Base-by-base conservation (phyloP, 2,797 vertebrate genomes). In the Eidolon dupreanum region DNA sequence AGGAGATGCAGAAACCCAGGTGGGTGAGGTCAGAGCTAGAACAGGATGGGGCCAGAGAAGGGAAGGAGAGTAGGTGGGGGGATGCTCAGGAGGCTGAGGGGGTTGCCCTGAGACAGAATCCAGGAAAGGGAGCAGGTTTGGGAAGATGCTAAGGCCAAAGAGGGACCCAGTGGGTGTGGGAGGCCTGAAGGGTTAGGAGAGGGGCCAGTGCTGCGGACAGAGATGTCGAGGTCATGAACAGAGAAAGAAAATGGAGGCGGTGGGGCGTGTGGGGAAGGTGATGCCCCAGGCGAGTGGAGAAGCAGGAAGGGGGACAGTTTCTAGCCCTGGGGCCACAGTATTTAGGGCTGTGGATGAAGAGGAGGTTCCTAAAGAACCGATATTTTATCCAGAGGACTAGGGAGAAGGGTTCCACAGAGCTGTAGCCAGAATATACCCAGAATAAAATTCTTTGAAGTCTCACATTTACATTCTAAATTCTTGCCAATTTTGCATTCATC, bases 361-460 rank as follows among this genome's bases (percentile, higher is more conserved):
- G 63, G 33, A 87, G n/a, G 59, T 49, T 75, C 71, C 92, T 22
- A 6, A 43, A 41, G 53, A 94, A 38, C 46, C n/a, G 75, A 22
- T 22, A 26, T 10, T 88, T 66, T 51, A 81, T 70, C 88, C 59
- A 6, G 51, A 85, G 63, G 63, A 22, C 86, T 43, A 43, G 33
- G 65, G 73, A n/a, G 41, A 75, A 33, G 73, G 83, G 68, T 51
- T 77, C 79, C 38, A n/a, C 1, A 10, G 78, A 93, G 53, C 11
- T 43, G 49, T 85, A 95, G 87, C 75, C 95, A 88, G 87, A 94
- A 59, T 49, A 75, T 33, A 81, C 88, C 93, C 93, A 93, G 87
- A 95, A 90, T 81, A 61, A 96, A 97, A 59, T 82, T 93, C 79
- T 96, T 94, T 93, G 71, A 95, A 97, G 81, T 74, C 84, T 93